Evolutionary conservation across 2,797 vertebrate genomes (phyloP).

Genomic region (Rhadinocentrus ornatus): DNA sequence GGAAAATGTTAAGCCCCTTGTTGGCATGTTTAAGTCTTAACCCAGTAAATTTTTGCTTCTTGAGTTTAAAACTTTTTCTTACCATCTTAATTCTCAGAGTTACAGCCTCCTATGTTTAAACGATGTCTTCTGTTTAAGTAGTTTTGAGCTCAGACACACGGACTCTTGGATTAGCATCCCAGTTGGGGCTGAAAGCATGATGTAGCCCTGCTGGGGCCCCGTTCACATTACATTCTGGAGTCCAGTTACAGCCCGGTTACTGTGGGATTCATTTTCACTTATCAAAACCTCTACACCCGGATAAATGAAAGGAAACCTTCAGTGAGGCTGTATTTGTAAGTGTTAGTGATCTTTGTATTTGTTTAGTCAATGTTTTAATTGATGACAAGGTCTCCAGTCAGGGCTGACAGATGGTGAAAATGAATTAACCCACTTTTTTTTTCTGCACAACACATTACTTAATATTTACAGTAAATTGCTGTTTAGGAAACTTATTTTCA

Average conservation of each 20-base stretch:
- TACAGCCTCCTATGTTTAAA: neutral
- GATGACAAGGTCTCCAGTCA: neutral
- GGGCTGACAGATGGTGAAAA: no score
- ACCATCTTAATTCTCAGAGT: neutral
- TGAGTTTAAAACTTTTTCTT: neutral
- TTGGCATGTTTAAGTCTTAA: neutral
- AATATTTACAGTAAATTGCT: no score
- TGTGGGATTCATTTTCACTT: slow-evolving; percentile 53
- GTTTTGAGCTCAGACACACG: slow-evolving; percentile 12
- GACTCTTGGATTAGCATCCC: slow-evolving; percentile 33
- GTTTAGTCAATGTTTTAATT: neutral
- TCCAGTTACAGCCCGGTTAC: slow-evolving; percentile 65
- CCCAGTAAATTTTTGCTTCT: neutral
- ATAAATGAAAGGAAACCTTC: neutral
- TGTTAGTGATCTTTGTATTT: neutral
- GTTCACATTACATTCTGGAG: slow-evolving; percentile 56
- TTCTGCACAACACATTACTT: no score
- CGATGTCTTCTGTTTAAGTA: neutral
- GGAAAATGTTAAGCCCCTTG: neutral
- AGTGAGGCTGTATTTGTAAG: neutral
- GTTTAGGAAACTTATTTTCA: no score
- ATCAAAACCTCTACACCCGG: slow-evolving; percentile 7
- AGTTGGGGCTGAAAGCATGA: slow-evolving; percentile 33
- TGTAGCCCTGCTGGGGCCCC: slow-evolving; percentile 18
- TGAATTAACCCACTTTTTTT: no score